Evolutionary conservation across 2,797 vertebrate species (phyloP).

Genomic region (Aphelocoma californica): DNA sequence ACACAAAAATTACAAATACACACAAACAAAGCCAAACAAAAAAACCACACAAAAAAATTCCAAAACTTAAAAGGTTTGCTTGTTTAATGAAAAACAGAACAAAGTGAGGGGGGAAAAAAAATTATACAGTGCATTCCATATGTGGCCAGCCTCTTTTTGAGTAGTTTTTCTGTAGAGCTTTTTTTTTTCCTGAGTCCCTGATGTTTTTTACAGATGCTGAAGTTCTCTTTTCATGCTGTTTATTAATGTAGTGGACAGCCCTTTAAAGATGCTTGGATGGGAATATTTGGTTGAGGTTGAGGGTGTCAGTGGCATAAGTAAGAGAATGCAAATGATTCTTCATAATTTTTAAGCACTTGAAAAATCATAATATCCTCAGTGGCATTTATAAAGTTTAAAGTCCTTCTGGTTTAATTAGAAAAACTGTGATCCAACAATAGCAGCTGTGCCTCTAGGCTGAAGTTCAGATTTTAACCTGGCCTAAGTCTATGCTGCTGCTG

Average conservation of each 20-base stretch:
- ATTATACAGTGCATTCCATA: background rate
- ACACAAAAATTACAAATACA: background rate
- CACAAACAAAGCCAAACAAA: too few species aligned
- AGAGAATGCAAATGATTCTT: background rate
- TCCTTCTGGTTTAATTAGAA: background rate
- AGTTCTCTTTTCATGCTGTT: background rate
- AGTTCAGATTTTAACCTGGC: conserved; percentile 1
- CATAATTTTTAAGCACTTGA: background rate
- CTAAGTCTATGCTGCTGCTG: background rate
- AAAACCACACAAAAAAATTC: background rate
- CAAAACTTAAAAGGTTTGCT: background rate
- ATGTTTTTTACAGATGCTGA: background rate
- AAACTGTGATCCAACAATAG: background rate
- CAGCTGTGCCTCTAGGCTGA: conserved; percentile 10
- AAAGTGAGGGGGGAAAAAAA: background rate
- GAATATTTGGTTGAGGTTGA: background rate
- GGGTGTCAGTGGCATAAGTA: background rate
- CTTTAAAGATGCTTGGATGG: background rate
- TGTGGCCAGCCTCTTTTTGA: background rate
- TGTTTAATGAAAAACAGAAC: background rate
- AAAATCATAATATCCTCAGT: background rate
- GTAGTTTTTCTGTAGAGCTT: background rate
- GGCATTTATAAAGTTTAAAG: background rate
- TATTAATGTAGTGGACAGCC: background rate
- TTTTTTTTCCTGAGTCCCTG: background rate